Base-by-base conservation (phyloP, 2,888 invertebrate species). In the Tanypteryx hageni region DNA sequence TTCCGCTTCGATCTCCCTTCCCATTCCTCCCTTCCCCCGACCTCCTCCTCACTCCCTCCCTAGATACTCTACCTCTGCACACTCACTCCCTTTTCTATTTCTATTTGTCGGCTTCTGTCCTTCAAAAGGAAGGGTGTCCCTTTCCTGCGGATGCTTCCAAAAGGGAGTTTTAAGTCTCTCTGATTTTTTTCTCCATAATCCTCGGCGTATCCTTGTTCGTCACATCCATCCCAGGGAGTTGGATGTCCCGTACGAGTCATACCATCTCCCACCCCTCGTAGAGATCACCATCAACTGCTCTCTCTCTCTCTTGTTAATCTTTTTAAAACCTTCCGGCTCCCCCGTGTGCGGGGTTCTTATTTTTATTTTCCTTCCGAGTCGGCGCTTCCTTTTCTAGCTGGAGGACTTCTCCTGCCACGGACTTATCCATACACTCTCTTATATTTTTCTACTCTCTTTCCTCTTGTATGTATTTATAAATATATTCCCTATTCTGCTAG, bases 171-270 rank as follows among this genome's bases (percentile, higher is more conserved):
- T 76, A 76, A 76, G 22, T 76, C 22, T 44, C 44, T 5, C 76
- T 27, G 76, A 9, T n/a, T 68, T 22, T n/a, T 22, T 22, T 27
- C 44, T 31, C 16, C 83, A 27, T 89, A 89, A 89, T 89, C 89
- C 89, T 44, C 61, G 44, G 64, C 61, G 56, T 89, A 64, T 64
- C 64, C 89, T 89, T 89, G 89, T 89, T 44, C 64, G 89, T 89
- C 89, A 89, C 89, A 89, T 89, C 44, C 89, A 64, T 64, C 89
- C 89, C 89, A 14, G 22, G 44, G 44, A 27, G 89, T 16, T 13
- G 61, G 64, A 64, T 44, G 18, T 31, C 89, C 89, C 89, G n/a
- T 44, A 64, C 31, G 44, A 61, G 44, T 44, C 89, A 68, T 89
- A 44, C 22, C 89, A 61, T n/a, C 89, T 89, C 18, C n/a, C n/a